These are phyloP conservation scores for Hipposideros armiger DNA, from an alignment of 2,113 vertebrate genomes.

Conservation along the genomic window DNA sequence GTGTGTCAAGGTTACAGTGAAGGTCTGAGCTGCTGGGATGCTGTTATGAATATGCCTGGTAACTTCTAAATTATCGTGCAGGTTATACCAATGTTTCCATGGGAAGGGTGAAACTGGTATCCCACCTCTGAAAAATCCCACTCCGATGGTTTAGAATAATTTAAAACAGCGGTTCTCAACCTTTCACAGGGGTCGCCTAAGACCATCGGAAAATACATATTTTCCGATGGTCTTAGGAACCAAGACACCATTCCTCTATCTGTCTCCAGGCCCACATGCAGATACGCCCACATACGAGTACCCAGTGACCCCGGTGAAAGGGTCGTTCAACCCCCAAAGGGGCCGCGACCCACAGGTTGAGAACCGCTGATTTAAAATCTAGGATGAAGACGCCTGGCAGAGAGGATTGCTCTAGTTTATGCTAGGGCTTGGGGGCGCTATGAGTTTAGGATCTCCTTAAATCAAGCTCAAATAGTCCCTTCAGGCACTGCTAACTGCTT, in stretches of 20 bases:
- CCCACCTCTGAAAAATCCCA: not conserved
- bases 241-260: too few species aligned
- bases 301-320: too few species aligned
- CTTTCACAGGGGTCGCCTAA: too few species aligned
- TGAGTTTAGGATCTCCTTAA: not conserved
- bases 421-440: not conserved
- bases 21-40: not conserved
- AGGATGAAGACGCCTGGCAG: not conserved
- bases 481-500: not conserved
- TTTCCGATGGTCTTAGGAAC: too few species aligned
- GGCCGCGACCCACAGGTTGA: too few species aligned
- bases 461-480: not conserved
- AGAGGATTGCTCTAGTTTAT: not conserved
- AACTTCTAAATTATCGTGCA: not conserved
- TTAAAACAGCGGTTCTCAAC: not conserved
- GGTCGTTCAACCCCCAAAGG: too few species aligned
- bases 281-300: too few species aligned
- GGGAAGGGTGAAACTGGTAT: not conserved
- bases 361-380: too few species aligned
- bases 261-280: too few species aligned
- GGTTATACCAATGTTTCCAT: not conserved
- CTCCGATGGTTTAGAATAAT: not conserved
- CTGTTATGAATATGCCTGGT: not conserved
- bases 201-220: too few species aligned
- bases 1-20: not conserved